Base-by-base conservation (phyloP, 2,888 invertebrate genomes). In the Pheosia gnoma region DNA sequence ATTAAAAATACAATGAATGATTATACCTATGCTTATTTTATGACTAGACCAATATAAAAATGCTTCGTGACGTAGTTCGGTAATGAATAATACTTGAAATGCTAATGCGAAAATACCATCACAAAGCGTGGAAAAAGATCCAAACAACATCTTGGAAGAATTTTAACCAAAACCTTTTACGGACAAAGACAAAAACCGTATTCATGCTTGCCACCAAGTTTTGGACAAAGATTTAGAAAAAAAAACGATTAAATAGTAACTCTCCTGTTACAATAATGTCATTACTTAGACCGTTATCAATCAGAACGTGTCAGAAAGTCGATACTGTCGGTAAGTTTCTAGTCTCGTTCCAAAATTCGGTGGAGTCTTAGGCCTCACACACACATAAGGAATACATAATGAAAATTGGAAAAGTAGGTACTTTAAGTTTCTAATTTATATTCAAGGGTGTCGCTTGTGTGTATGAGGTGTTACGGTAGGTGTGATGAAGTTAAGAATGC, bases 401-500 rank as follows among this genome's bases (percentile, higher is more conserved):
- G 25, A 25, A 25, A 0, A 25, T 25, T 1, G 25, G 25, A 25
- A 25, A 25, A 25, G 25, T 2, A 25, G 25, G 25, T 25, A 25
- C 25, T 25, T 25, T 25, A 25, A 1, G 25, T 25, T 0, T 25
- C 25, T 5, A 41, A 41, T 41, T 41, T 41, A 41, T 41, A 41
- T 7, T 41, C 41, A 25, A 25, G 25, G 25, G 25, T 25, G 25
- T 25, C 25, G 25, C 25, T 25, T 25, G 25, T 25, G 25, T 25
- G 25, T 5, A 39, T 6, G 7, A 1, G 7, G 10, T 43, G 9
- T 53, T 4, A 0, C 11, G 8, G 38, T 49, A 25, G 25, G 5
- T 43, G 25, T 38, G 38, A 55, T 52, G 41, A 7, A 66, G 49
- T 79, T 76, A 83, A 11, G 78, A 66, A 61, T 84, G 80, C 70